phyloP scores from a whole-genome alignment of 2,888 invertebrate species.

The Boloria euphrosyne region DNA sequence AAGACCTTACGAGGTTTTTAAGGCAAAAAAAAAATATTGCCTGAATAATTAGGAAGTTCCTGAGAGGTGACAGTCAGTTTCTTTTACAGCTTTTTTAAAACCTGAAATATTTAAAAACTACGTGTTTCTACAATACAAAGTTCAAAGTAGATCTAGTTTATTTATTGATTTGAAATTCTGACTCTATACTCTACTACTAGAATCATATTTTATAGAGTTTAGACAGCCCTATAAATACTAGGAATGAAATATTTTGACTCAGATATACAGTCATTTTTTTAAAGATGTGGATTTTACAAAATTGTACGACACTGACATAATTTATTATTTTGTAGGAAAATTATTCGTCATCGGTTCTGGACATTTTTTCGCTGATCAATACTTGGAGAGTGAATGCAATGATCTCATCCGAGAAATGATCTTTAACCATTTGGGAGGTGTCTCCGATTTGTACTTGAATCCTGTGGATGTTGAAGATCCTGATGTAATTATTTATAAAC shows the following conservation, averaged over 20 bases:
- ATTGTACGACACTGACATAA: too few relatives aligned
- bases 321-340: conserved; percentile 77
- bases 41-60: not conserved
- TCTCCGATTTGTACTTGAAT: conserved; percentile 86
- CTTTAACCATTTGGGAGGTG: conserved; percentile 88
- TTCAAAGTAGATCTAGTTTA: too few relatives aligned
- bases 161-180: too few relatives aligned
- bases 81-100: not conserved
- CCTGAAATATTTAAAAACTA: too few relatives aligned
- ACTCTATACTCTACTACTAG: too few relatives aligned
- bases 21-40: not conserved
- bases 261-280: too few relatives aligned
- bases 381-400: conserved; percentile 96
- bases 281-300: too few relatives aligned
- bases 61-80: not conserved
- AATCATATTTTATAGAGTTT: too few relatives aligned
- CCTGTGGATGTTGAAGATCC: conserved; percentile 95
- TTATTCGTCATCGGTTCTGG: conserved; percentile 96
- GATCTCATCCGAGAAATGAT: conserved; percentile 93
- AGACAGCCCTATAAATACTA: too few relatives aligned
- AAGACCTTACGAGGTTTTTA: too few relatives aligned
- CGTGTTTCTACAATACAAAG: too few relatives aligned
- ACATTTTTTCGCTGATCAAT: conserved; percentile 95
- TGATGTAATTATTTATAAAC: conserved; percentile 84
- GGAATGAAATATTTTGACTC: too few relatives aligned